These are phyloP conservation scores for Scrobipalpa atriplicella DNA, from an alignment of 2,888 invertebrate genomes.

Conservation along the genomic window DNA sequence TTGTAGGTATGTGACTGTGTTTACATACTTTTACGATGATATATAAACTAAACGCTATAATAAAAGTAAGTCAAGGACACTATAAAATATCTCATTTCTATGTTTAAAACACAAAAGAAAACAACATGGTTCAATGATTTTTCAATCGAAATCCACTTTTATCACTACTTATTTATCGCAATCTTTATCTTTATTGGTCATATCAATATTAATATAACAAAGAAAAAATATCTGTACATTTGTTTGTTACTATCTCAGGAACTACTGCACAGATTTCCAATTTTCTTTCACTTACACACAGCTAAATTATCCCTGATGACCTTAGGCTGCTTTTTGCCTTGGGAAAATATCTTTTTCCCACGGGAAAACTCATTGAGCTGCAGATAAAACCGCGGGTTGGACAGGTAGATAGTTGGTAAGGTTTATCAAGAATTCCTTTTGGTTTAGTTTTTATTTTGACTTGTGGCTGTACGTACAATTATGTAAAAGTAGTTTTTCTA, in stretches of 20 bases:
- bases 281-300: no score
- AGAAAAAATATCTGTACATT: no score
- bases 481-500: background rate
- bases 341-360: no score
- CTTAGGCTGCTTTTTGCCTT: no score
- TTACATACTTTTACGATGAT: no score
- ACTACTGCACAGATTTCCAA: no score
- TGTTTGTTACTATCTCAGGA: no score
- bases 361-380: no score
- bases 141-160: background rate
- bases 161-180: background rate
- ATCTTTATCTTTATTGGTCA: background rate
- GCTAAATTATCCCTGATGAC: no score
- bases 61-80: background rate
- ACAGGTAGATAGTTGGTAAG: background rate
- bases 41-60: no score
- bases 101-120: background rate
- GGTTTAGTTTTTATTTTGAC: slow-evolving; percentile 1
- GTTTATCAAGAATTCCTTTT: background rate
- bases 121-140: background rate
- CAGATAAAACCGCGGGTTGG: no score
- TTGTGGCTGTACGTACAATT: background rate
- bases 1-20: no score
- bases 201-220: background rate
- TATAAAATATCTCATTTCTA: background rate